Base-by-base conservation (phyloP, 1,140 invertebrate species). In the Drosophila tropicalis region DNA sequence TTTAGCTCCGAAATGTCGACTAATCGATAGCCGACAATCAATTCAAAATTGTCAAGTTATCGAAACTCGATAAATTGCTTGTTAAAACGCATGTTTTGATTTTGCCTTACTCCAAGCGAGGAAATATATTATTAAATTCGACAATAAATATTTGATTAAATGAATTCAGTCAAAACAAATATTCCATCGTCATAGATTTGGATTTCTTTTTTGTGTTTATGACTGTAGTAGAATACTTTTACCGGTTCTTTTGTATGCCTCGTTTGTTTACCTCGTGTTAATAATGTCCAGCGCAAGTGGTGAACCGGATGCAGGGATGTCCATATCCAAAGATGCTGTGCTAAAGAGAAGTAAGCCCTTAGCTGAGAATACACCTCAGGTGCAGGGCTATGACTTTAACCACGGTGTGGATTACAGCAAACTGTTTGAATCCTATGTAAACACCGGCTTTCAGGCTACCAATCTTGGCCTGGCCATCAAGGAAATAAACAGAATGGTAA, bases 361-460 rank as follows among this genome's bases (percentile, higher is more conserved):
- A 25, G 94, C 95, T 5, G 79, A 92, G n/a, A 93, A 93, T 77
- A 95, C 95, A 5, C 94, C 94, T 13, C 93, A 90, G 56, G 95
- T 97, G 0, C 91, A 93, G 84, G 96, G 96, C 81, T 99, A 99
- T 92, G 97, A 99, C 89, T 99, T 98, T 94, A 98, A 98, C 90
- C 93, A 96, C 77, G 98, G 98, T 7, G 93, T 99, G 19, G 94
- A 99, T 92, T 99, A 98, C 92, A 94, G 96, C 76, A 94, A 95
- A 83, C 91, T 99, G 17, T 93, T 99, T 4, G 92, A 96, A 67
- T 96, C 95, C 19, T 99, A 97, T 91, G 91, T 94, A 55, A 93
- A 94, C 62, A 97, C 96, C 47, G 99, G 99, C 54, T 99, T 99
- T 92, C 99, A 99, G 94, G 98, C 99, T 1, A 98, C 98, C 0